Percentiles rank a stretch among this genome's conserved stretches.
Conservation (phyloP, 2,113 vertebrate genomes). For the Lethenteron camtschaticum region DNA sequence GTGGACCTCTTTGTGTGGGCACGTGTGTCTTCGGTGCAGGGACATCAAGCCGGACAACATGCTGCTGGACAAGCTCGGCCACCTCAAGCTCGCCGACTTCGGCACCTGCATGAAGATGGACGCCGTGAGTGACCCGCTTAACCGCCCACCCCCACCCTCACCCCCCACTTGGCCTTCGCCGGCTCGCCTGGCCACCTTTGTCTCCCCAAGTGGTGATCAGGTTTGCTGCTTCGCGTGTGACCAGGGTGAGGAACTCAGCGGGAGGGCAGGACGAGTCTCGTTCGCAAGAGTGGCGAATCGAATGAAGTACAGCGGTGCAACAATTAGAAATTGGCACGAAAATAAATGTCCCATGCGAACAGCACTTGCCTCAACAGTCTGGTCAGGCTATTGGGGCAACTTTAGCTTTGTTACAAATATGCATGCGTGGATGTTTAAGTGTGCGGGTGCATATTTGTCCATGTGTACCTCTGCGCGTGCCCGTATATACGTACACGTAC, state of each 20-base stretch:
- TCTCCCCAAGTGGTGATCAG: neutral
- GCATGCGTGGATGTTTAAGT: neutral
- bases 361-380: too few species aligned
- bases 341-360: too few species aligned
- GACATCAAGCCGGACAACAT: constrained; percentile 98
- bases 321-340: too few species aligned
- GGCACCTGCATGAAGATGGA: constrained; percentile 99
- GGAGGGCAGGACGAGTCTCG: too few species aligned
- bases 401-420: neutral
- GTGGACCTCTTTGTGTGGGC: too few species aligned
- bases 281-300: too few species aligned
- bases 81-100: constrained; percentile 92
- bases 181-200: neutral
- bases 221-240: too few species aligned
- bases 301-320: too few species aligned
- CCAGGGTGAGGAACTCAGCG: too few species aligned
- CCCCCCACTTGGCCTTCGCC: neutral
- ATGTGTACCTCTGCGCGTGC: neutral
- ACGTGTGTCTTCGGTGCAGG: constrained; percentile 14
- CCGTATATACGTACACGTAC: neutral
- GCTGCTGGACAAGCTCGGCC: constrained; percentile 71
- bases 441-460: neutral
- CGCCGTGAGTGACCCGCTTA: constrained; percentile 32
- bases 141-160: neutral
- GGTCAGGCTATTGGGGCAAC: too few species aligned